Evolutionary conservation across 2,888 invertebrate genomes (phyloP).

Genomic region (Amblyteles armatorius): DNA sequence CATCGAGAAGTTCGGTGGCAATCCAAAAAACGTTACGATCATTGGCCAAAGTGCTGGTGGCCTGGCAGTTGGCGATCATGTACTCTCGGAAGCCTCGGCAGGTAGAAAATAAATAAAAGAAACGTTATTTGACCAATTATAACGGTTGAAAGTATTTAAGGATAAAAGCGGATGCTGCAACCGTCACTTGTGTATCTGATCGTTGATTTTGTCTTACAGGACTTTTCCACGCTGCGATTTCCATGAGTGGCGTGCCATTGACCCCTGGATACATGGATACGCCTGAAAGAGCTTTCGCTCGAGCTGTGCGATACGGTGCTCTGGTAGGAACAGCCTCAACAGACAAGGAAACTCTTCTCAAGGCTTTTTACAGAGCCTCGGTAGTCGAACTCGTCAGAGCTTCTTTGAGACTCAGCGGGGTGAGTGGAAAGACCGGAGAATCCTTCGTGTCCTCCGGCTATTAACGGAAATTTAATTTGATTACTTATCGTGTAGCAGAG

Average conservation of each 20-base stretch:
- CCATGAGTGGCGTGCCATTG: conserved; percentile 31
- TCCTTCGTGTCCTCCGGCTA: too few relatives aligned
- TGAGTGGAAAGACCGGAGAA: too few relatives aligned
- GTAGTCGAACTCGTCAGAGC: conserved; percentile 71
- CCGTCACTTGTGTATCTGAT: background rate
- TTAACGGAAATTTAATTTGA: too few relatives aligned
- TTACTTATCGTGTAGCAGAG: too few relatives aligned
- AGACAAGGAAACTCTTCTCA: conserved; percentile 61
- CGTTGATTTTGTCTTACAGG: background rate
- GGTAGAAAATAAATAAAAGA: background rate
- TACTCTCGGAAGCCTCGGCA: background rate
- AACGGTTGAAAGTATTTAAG: too few relatives aligned
- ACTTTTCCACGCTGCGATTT: conserved; percentile 20
- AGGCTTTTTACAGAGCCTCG: conserved; percentile 62
- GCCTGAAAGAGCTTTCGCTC: background rate
- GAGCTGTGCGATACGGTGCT: background rate
- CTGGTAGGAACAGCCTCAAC: too few relatives aligned
- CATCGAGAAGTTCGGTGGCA: conserved; percentile 42
- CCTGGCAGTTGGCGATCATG: conserved; percentile 36
- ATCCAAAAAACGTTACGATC: conserved; percentile 50
- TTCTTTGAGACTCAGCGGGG: background rate
- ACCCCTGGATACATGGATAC: background rate
- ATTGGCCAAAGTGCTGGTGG: conserved; percentile 48
- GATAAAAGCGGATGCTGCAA: too few relatives aligned
- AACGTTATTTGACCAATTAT: background rate